These are phyloP conservation scores for Temnopleurus reevesii DNA, from an alignment of 53 echinoderm and acorn worm genomes.

Conservation along the genomic window DNA sequence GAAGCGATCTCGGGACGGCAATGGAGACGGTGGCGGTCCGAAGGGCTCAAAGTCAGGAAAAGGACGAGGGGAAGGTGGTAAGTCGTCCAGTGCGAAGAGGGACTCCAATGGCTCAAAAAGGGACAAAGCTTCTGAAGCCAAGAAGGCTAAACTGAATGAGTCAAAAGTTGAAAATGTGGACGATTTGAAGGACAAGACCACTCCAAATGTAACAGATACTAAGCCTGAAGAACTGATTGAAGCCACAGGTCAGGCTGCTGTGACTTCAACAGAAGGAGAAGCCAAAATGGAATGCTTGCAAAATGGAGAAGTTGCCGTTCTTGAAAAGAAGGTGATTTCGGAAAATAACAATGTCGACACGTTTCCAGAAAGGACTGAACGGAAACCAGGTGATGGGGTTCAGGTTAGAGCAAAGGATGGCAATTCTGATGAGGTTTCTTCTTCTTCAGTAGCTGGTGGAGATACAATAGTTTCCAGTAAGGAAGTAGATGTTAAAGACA, in stretches of 20 bases:
- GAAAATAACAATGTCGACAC: slow-evolving; percentile 38
- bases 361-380: neutral
- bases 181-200: neutral
- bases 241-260: neutral
- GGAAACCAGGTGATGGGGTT: neutral
- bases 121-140: neutral
- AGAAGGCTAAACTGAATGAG: neutral
- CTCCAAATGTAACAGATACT: neutral
- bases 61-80: neutral
- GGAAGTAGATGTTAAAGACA: neutral
- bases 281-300: neutral
- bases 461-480: neutral
- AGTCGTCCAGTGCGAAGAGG: neutral
- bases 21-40: slow-evolving; percentile 20
- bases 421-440: neutral
- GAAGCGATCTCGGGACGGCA: slow-evolving; percentile 43
- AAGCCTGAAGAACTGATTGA: neutral
- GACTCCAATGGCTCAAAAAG: neutral
- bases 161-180: neutral
- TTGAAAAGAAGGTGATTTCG: neutral
- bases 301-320: neutral
- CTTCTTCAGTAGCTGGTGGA: neutral
- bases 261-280: neutral
- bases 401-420: neutral
- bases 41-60: slow-evolving; percentile 40